Base-by-base conservation (phyloP, 2,797 vertebrate species). In the Triplophysa bombifrons region DNA sequence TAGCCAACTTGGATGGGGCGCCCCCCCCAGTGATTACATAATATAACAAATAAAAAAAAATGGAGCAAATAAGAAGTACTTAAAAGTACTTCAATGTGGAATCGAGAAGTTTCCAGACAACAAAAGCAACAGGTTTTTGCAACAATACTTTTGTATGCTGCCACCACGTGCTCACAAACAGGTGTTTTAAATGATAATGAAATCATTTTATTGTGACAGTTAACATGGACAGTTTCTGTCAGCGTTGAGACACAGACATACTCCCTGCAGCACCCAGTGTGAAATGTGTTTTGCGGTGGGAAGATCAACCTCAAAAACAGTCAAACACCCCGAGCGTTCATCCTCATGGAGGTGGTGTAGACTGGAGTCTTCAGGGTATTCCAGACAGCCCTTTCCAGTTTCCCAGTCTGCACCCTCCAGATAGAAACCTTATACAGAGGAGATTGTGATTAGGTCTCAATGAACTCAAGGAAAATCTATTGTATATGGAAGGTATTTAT, bases 351-450 rank as follows among this genome's bases (percentile, higher is more conserved):
- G 22, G 22, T 22, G 22, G 22, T 22, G 22, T 99, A 99, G 80
- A 99, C 97, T 0, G 97, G 98, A 0, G 96, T 98, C 87, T 93
- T 92, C 56, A 99, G 89, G 0, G 96, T 99, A 79, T 97, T 96
- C 72, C 0, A 99, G 91, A 85, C 96, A 99, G 71, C 93, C 64
- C 0, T 83, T 85, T 41, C 95, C 95, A 0, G 20, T 48, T 76
- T 99, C 97, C 98, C 98, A 99, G 90, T 95, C 96, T 0, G 96
- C 97, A 10, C 97, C 98, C 85, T 99, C 97, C 85, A 99, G 92
- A 81, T 96, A 96, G 60, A 99, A 88, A 0, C 97, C 97, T 0
- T 95, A 96, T 58, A 98, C 93, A 81, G 74, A 78, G 68, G 60
- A 79, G 25, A 38, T 16, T 16, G 2, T 27, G 25, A 27, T 27